Base-by-base conservation (phyloP, 1,140 invertebrate species). In the Zaprionus davidi region DNA sequence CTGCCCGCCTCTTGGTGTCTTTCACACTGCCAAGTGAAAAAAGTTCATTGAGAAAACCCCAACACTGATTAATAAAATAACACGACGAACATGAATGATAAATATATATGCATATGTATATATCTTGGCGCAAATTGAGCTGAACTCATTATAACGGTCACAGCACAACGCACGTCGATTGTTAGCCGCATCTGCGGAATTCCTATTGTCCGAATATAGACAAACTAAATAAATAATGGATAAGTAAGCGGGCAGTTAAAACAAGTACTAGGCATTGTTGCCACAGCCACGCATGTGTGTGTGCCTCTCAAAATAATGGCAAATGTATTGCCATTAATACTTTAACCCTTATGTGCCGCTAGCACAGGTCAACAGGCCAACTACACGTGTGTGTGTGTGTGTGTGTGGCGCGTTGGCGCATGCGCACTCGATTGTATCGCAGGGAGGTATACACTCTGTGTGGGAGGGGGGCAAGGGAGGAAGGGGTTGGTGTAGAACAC, bases 371-470 rank as follows among this genome's bases (percentile, higher is more conserved):
- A 67, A 67, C 66, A 64, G 76, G 64, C 44, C 71, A 58, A 56
- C 59, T 46, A 15, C n/a, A 15, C 22, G 20, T 26, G 31, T 9
- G 41, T 41, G 22, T 12, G 36, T 17, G 38, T 64, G 22, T 34
- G 53, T 26, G 60, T 60, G 64, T 65, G 80, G 51, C 60, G 76
- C 64, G 79, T 78, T 80, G 84, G 84, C 71, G 73, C 81, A 83
- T 70, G 80, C 84, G 81, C 83, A 87, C 56, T 88, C 77, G 64
- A 56, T 68, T 88, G 84, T 76, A 88, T 81, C 84, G 56, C 46
- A 44, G 64, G 53, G 11, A 41, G 41, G 7, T 3, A 17, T 58
- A 17, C 63, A 34, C 12, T 24, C 17, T 13, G 38, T 15, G 41
- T 28, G 20, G 31, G 17, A 7, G 31, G 9, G 17, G 1, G 26